Evolutionary conservation across 2,888 invertebrate genomes (phyloP).

Genomic region (Ashinkailepas kermadecensis): DNA sequence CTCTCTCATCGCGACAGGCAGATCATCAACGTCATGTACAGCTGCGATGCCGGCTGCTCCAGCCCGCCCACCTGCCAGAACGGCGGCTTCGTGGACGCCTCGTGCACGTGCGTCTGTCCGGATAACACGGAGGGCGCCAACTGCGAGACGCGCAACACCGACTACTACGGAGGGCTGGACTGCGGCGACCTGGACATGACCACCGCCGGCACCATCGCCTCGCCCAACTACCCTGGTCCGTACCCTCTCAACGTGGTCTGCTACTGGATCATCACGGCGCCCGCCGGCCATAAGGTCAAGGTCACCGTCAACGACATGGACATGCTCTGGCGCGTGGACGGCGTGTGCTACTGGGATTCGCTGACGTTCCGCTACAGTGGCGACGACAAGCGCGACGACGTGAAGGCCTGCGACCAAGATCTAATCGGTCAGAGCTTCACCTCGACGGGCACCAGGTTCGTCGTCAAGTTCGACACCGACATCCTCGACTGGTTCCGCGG

Average conservation of each 20-base stretch:
- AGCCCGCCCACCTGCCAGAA: slow-evolving; percentile 1
- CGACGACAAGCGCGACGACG: background rate
- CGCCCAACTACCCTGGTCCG: slow-evolving; percentile 49
- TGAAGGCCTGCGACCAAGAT: background rate
- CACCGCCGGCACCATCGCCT: background rate
- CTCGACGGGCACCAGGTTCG: background rate
- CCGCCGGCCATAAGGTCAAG: background rate
- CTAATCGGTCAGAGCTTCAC: background rate
- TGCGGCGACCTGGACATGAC: background rate
- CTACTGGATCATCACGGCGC: background rate
- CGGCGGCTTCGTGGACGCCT: slow-evolving; percentile 18
- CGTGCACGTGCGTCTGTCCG: slow-evolving; percentile 27
- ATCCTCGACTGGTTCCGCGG: background rate
- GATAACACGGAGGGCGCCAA: slow-evolving; percentile 10
- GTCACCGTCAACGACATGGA: slow-evolving; percentile 1
- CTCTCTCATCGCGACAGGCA: slow-evolving; percentile 27
- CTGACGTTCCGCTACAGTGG: background rate
- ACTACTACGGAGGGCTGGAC: slow-evolving; percentile 3
- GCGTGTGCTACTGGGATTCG: background rate
- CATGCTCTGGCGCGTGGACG: background rate
- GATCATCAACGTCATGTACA: slow-evolving; percentile 24
- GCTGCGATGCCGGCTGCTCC: slow-evolving; percentile 8
- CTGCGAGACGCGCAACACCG: slow-evolving; percentile 20
- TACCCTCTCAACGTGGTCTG: background rate
- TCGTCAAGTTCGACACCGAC: background rate